Evolutionary conservation across 2,888 invertebrate species (phyloP).

Genomic region (Latrodectus hesperus): DNA sequence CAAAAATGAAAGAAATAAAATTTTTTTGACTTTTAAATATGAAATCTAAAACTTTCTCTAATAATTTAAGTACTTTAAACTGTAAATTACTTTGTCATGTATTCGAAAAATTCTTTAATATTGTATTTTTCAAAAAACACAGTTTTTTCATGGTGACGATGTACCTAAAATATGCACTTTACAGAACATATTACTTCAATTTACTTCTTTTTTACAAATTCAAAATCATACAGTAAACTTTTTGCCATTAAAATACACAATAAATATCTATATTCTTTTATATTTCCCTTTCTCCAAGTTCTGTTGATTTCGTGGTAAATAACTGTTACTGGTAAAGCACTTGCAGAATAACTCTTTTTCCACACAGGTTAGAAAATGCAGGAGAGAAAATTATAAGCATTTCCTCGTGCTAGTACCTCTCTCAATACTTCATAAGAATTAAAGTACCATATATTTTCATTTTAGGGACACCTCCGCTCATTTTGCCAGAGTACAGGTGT

Average conservation of each 20-base stretch:
- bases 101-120: too few relatives aligned
- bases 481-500: constrained; percentile 8
- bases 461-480: neutral
- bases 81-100: too few relatives aligned
- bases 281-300: neutral
- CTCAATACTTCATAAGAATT: constrained; percentile 13
- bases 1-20: too few relatives aligned
- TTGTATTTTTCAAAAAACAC: too few relatives aligned
- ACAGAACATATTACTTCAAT: too few relatives aligned
- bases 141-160: too few relatives aligned
- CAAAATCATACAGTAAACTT: too few relatives aligned
- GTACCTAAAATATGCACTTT: too few relatives aligned
- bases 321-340: constrained; percentile 56
- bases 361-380: constrained; percentile 19
- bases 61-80: too few relatives aligned
- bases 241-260: constrained; percentile 32
- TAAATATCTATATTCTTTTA: constrained; percentile 31
- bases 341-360: neutral
- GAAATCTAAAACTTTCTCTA: too few relatives aligned
- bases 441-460: constrained; percentile 43
- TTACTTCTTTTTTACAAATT: too few relatives aligned
- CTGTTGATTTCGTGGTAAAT: constrained; percentile 36
- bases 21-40: too few relatives aligned
- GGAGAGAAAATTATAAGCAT: constrained; percentile 49
- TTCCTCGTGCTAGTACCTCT: constrained; percentile 1